Base-by-base conservation (phyloP, 2,113 vertebrate species). In the Potamarius usumacintae region DNA sequence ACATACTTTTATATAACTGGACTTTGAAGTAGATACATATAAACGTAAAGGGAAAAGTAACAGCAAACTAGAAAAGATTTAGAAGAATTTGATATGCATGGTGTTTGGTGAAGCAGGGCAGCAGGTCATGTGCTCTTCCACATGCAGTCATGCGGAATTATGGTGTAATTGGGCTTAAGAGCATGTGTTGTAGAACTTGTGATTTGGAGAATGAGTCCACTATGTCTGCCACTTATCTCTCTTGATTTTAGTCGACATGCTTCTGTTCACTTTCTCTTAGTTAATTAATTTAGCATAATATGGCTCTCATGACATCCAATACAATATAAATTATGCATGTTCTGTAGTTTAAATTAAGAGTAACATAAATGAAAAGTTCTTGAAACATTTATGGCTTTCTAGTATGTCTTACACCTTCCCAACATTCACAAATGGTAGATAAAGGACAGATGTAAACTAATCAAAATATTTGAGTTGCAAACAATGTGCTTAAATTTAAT, bases 131-230 rank as follows among this genome's bases (percentile, higher is more conserved):
- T 91, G 89, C 81, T 86, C 34, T 69, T 83, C 30, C 55, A 22
- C 86, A 86, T 62, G 67, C 42, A 80, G 85, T 90, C 90, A 91
- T 89, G 89, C 55, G 88, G 84, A 89, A 85, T 12, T 83, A 72
- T 30, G 48, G 18, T 42, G 80, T 88, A 91, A 91, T 88, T 88
- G 60, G 50, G 53, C 76, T 83, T 85, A 34, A 65, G 85, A 48
- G 85, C 71, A 89, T 82, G 88, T 85, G 42, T 67, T 87, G 60
- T n/a, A 30, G 52, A 85, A 82, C 89, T 87, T 85, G 89, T 88
- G 89, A 89, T 83, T 87, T 58, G 58, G 20, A 74, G 25, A 90
- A 84, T 79, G 69, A 65, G 80, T 48, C 71, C 27, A 60, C 76
- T 78, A 82, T 78, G 79, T 30, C 74, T 48, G 62, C 74, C 62